A percentile compares a stretch with the other conserved stretches of the same genome.
Evolutionary conservation across 2,797 vertebrate genomes (phyloP).

Genomic region (Trichosurus vulpecula): DNA sequence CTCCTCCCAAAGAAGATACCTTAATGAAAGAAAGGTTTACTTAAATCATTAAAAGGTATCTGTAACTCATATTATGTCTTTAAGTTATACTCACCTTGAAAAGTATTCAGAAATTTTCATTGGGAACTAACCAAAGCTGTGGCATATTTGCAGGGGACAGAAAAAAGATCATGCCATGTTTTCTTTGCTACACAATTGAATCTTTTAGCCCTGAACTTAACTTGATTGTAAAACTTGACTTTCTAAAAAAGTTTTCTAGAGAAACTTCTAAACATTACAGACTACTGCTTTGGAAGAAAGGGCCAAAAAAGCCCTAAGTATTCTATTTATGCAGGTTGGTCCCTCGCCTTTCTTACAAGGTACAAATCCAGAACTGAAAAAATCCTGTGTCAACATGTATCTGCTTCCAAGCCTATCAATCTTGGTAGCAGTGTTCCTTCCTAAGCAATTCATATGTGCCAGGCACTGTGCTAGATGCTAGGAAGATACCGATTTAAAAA

Average conservation of each 20-base stretch:
- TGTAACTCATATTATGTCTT: conserved; percentile 44
- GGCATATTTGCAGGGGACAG: background rate
- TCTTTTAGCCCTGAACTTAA: conserved; percentile 8
- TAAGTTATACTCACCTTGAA: conserved; percentile 60
- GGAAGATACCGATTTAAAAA: background rate
- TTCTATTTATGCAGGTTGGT: background rate
- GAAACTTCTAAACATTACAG: background rate
- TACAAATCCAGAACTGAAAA: background rate
- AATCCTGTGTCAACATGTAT: background rate
- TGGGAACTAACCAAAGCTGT: background rate
- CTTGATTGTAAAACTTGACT: background rate
- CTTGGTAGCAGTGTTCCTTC: background rate
- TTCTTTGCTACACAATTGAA: background rate
- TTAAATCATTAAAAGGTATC: conserved; percentile 75
- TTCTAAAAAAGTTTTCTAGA: background rate
- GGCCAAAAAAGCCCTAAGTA: background rate
- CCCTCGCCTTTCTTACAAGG: background rate
- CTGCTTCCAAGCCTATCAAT: background rate
- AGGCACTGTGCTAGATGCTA: background rate
- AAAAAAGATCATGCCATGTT: background rate
- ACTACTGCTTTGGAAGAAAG: background rate
- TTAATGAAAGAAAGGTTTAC: conserved; percentile 72
- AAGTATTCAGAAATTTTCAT: conserved; percentile 55
- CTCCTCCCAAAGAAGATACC: conserved; percentile 73
- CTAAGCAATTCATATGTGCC: background rate